Evolutionary conservation across 1,140 invertebrate genomes (phyloP), one percentile per base, ranked within the genome.

Genomic region (Brachystomella parvula): DNA sequence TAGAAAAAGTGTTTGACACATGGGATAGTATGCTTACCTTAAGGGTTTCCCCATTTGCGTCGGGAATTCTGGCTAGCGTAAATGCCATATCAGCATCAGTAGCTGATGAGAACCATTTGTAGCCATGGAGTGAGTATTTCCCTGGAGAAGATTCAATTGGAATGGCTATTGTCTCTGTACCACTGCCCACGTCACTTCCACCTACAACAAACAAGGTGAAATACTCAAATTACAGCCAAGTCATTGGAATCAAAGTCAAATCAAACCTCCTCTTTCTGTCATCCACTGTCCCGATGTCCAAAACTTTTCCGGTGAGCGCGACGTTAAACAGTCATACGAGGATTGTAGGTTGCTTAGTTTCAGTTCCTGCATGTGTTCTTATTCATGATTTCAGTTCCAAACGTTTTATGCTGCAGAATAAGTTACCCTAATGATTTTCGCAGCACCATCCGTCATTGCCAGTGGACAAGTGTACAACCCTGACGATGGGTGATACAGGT

Each of bases 201-300:
- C 84, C 76, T 75, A 44, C 2, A 39, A 49, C 3, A 21, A n/a
- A 61, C 19, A 63, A 62, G 6, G 30, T 19, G 19, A 62, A 35
- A 21, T 33, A 28, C 17, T 61, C 24, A 29, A 35, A 12, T 24
- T 31, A 31, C 12, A 35, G 59, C 59, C 17, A 17, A 12, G 26
- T 39, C 12, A 30, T 17, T 26, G 24, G 28, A 53, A 9, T 17
- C 29, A 26, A 6, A 2, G 29, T 0, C 2, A 1, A 58, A 28
- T 47, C 30, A 28, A 63, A 75, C 74, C 83, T 72, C 74, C 75
- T 70, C 78, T 79, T 68, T 85, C 84, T 19, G 84, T 85, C 84
- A 85, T 85, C 84, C 84, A 85, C 71, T 85, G 84, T 9, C 84
- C 84, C 66, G 82, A 83, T 17, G 83, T 85, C 84, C 83, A 85